These are phyloP conservation scores for Acleris holmiana DNA, from an alignment of 2,888 invertebrate species.

Conservation along the genomic window DNA sequence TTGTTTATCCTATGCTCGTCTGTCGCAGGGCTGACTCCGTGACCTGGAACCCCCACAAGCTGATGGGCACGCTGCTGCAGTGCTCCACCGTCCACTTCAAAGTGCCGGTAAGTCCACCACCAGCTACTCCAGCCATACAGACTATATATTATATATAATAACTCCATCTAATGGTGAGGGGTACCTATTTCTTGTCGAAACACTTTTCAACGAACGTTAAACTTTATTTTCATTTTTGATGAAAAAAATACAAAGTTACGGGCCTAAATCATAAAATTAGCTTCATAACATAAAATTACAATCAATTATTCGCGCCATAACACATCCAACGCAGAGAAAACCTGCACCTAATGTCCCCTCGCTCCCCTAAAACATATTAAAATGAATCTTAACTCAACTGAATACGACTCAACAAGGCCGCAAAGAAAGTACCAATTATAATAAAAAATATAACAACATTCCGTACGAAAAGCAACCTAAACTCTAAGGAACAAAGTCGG, in stretches of 20 bases:
- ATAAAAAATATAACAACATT: conserved; percentile 11
- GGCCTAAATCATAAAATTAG: conserved; percentile 30
- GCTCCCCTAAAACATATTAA: not conserved
- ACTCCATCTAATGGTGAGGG: too few relatives aligned
- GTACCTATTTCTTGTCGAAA: too few relatives aligned
- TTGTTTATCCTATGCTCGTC: too few relatives aligned
- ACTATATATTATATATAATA: too few relatives aligned
- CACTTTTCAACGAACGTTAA: too few relatives aligned
- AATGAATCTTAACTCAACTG: not conserved
- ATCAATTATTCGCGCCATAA: conserved; percentile 37
- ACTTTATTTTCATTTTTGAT: too few relatives aligned
- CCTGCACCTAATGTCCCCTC: conserved; percentile 26
- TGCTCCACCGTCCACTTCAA: conserved; percentile 99
- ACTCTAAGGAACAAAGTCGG: not conserved
- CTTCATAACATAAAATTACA: conserved; percentile 38
- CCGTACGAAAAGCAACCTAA: conserved; percentile 16
- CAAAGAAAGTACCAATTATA: conserved; percentile 6
- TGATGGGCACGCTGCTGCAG: conserved; percentile 98
- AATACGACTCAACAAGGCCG: not conserved
- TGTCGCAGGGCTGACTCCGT: conserved; percentile 94
- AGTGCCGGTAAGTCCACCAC: conserved; percentile 91
- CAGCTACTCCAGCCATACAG: too few relatives aligned
- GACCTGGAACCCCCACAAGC: conserved; percentile 99
- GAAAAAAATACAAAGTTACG: too few relatives aligned
- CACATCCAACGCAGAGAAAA: conserved; percentile 19